Conservation (phyloP, 2,888 invertebrate genomes). For the Glyphotaelius pellucidus region DNA sequence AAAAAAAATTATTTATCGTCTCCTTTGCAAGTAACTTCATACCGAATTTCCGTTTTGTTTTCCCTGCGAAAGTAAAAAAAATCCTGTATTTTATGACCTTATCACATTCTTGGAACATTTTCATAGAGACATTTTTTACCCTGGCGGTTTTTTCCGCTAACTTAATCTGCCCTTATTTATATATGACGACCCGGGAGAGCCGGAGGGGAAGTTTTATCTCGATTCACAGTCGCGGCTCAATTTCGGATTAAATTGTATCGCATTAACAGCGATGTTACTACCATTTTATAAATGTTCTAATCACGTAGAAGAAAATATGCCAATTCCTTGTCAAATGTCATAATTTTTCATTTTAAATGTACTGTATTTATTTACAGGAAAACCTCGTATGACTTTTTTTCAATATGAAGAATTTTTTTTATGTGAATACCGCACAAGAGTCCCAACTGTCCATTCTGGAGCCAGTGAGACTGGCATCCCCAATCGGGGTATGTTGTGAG, state of each 20-base stretch:
- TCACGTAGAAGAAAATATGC: not conserved
- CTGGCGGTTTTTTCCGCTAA: not conserved
- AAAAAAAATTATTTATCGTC: no score
- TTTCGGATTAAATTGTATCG: not conserved
- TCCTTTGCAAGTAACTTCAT: not conserved
- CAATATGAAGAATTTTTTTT: no score
- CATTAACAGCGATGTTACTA: no score
- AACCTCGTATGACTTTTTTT: no score
- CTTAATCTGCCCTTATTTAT: not conserved
- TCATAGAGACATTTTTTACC: conserved; percentile 4
- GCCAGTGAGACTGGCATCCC: no score
- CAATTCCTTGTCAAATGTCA: no score
- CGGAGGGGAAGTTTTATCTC: not conserved
- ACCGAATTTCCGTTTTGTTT: not conserved
- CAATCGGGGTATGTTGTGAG: no score
- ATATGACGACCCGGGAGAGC: not conserved
- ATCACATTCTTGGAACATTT: not conserved
- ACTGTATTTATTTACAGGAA: no score
- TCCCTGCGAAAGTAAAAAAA: not conserved
- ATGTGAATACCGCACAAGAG: no score
- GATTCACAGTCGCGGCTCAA: not conserved
- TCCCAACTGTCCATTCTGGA: no score
- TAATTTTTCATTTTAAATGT: no score
- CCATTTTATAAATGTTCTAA: no score
- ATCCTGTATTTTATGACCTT: not conserved